These are phyloP conservation scores for Liasis olivaceus DNA, from an alignment of 2,797 vertebrate genomes.

Conservation along the genomic window DNA sequence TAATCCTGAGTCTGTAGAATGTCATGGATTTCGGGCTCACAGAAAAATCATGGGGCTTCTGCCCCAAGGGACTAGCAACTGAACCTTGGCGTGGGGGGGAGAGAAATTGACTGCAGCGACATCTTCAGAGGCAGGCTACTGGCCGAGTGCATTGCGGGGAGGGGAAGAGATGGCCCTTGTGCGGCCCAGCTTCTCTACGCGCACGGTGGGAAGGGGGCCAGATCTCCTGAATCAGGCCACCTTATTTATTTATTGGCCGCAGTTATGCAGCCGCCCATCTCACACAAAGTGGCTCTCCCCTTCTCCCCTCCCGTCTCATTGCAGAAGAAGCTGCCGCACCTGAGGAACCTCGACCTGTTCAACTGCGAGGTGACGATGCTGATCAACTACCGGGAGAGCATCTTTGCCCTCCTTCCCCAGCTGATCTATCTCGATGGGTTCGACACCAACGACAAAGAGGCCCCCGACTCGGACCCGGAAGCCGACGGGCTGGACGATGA, in stretches of 20 bases:
- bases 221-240: neutral
- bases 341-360: conserved; percentile 71
- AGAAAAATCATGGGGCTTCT: neutral
- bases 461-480: conserved; percentile 72
- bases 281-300: too few relatives aligned
- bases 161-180: too few relatives aligned
- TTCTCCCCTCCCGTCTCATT: neutral
- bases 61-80: neutral
- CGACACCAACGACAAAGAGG: conserved; percentile 69
- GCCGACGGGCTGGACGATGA: conserved; percentile 68
- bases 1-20: too few relatives aligned
- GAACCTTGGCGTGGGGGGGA: too few relatives aligned
- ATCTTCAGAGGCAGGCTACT: neutral
- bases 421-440: conserved; percentile 73
- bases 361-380: conserved; percentile 71
- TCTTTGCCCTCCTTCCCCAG: conserved; percentile 70
- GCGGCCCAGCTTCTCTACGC: too few relatives aligned
- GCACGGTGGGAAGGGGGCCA: too few relatives aligned
- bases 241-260: neutral
- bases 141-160: neutral
- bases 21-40: neutral
- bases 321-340: conserved; percentile 72
- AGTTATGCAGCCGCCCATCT: too few relatives aligned
- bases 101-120: neutral
- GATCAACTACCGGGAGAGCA: conserved; percentile 68